A percentile compares a stretch with the other conserved stretches of the same genome.
Conservation (phyloP, 2,888 invertebrate species). For the Pimpla rufipes region DNA sequence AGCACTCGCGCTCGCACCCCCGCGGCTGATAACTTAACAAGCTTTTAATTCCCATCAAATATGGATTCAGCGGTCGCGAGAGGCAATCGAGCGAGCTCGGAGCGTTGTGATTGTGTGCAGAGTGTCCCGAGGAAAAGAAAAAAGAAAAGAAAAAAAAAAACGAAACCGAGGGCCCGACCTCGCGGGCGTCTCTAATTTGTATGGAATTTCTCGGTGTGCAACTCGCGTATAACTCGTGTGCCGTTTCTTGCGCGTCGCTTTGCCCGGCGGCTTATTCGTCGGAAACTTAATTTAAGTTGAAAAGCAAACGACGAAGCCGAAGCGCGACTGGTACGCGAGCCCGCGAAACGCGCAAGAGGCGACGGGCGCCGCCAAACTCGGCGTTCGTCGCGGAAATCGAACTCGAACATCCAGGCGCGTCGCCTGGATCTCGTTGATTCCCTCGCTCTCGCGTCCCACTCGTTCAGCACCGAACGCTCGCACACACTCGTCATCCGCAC, state of each 20-base stretch:
- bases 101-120: background rate
- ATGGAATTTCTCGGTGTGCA: slow-evolving; percentile 75
- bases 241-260: slow-evolving; percentile 49
- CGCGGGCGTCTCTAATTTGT: slow-evolving; percentile 75
- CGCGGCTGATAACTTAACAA: slow-evolving; percentile 1
- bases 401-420: slow-evolving; percentile 11
- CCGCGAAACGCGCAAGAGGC: slow-evolving; percentile 2
- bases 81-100: background rate
- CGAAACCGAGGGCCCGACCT: slow-evolving; percentile 15
- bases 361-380: background rate
- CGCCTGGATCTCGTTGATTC: slow-evolving; percentile 29
- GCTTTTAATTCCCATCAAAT: slow-evolving; percentile 24
- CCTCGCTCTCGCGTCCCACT: slow-evolving; percentile 14
- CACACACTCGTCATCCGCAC: slow-evolving; percentile 36
- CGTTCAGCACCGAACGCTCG: background rate
- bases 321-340: slow-evolving; percentile 49
- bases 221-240: slow-evolving; percentile 45
- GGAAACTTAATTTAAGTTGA: slow-evolving; percentile 80
- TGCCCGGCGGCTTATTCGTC: slow-evolving; percentile 42
- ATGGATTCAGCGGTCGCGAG: slow-evolving; percentile 4
- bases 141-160: too few relatives aligned
- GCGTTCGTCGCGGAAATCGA: slow-evolving; percentile 17
- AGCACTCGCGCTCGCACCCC: background rate
- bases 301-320: slow-evolving; percentile 76
- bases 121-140: slow-evolving; percentile 6